Base-by-base conservation (phyloP, 2,888 invertebrate species). In the Noctua pronuba region DNA sequence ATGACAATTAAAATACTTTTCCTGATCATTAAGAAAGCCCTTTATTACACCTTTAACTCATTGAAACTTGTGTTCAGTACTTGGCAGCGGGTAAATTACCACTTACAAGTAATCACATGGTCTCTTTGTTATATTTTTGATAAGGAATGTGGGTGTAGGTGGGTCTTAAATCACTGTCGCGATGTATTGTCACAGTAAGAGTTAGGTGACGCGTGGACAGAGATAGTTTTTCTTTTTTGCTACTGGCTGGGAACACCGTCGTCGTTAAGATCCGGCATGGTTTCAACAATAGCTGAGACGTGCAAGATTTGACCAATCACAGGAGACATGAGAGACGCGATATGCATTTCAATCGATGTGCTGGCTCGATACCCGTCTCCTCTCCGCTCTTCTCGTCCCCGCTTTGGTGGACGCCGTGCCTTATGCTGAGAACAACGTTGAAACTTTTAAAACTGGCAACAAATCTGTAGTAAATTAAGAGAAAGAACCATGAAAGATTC, bases 81-180 rank as follows among this genome's bases (percentile, higher is more conserved):
- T 92, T 92, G 91, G 92, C 91, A 92, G 82, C 88, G 24, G 68
- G 35, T 58, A 77, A 18, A 74, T 69, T 78, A 73, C 66, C 80
- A 69, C 74, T 65, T 18, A 65, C 24, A 41, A 75, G 44, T 62
- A 79, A 90, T 93, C 93, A 91, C 92, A 92, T 93, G 92, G 90
- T 88, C 84, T 89, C 87, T 90, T 89, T 88, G 88, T 91, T 87
- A 87, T 93, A 93, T 93, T 93, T 91, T 88, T 89, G 92, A 92
- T 93, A 87, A 88, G 89, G 90, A 91, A 89, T 88, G 83, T 86
- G 21, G 70, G 88, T 87, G 92, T 93, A 88, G 92, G 92, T 85
- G 91, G 60, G 69, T 77, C 77, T 87, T 92, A 90, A 91, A 89
- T 89, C 90, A 87, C 85, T 85, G 85, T 84, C 77, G 77, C 65